A percentile compares a stretch with the other conserved stretches of the same genome.
Conservation (phyloP, 2,797 vertebrate species). For the Helarctos malayanus region DNA sequence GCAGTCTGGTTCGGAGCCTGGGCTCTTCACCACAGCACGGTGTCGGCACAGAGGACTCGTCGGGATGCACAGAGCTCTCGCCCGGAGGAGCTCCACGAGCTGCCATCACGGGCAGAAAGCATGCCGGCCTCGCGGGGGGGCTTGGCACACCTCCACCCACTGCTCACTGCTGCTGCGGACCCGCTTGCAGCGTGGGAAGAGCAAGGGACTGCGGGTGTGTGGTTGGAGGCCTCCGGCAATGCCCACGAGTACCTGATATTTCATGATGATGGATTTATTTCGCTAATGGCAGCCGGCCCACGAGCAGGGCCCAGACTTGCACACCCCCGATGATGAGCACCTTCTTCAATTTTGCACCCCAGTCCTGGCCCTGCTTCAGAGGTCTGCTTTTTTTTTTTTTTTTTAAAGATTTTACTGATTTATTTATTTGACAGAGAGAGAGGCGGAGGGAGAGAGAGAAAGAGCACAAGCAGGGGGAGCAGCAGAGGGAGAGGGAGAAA, state of each 20-base stretch:
- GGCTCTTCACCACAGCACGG: neutral
- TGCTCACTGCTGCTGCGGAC: neutral
- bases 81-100: neutral
- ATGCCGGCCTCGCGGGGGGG: neutral
- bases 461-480: neutral
- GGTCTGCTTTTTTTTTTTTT: neutral
- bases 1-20: neutral
- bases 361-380: neutral
- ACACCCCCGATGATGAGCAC: neutral
- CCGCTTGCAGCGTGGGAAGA: neutral
- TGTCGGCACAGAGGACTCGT: neutral
- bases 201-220: no score
- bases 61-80: rapidly evolving
- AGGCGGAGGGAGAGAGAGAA: neutral
- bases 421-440: neutral
- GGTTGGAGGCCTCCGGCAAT: neutral
- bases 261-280: neutral
- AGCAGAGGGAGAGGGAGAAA: neutral
- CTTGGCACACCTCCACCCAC: neutral
- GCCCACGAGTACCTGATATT: neutral
- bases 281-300: neutral
- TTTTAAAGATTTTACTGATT: neutral
- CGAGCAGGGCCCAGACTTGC: no score
- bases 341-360: neutral
- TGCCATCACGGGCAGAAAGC: neutral